Conservation (phyloP, 1,140 invertebrate species). For the Tetranychus cinnabarinus region DNA sequence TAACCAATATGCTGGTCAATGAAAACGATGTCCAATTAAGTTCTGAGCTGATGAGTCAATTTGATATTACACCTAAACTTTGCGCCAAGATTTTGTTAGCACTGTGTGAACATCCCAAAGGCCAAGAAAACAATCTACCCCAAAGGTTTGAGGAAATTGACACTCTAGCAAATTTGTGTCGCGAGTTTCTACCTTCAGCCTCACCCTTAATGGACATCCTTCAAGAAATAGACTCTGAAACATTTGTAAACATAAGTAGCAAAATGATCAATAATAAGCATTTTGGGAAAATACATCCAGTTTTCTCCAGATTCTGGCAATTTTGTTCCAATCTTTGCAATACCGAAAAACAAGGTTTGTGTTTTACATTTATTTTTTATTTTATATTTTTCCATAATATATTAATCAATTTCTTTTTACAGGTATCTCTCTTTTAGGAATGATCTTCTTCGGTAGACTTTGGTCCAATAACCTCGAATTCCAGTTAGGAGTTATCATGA, state of each 20-base stretch:
- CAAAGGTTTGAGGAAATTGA: slow-evolving; percentile 6
- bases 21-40: slow-evolving; percentile 3
- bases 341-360: slow-evolving; percentile 10
- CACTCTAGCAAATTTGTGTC: slow-evolving; percentile 5
- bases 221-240: slow-evolving; percentile 3
- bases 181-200: slow-evolving; percentile 6
- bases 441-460: slow-evolving; percentile 6
- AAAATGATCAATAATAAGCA: slow-evolving; percentile 3
- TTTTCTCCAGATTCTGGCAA: slow-evolving; percentile 8
- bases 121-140: neutral
- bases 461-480: slow-evolving; percentile 10
- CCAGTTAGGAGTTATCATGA: slow-evolving; percentile 8
- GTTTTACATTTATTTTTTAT: neutral
- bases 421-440: slow-evolving; percentile 7
- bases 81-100: slow-evolving; percentile 4
- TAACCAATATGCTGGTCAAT: slow-evolving; percentile 3
- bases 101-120: neutral
- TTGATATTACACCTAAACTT: slow-evolving; percentile 4
- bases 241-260: slow-evolving; percentile 4
- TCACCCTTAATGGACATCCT: slow-evolving; percentile 9
- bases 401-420: neutral
- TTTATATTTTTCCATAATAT: neutral
- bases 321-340: slow-evolving; percentile 8
- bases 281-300: neutral
- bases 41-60: slow-evolving; percentile 4